Percentiles rank a stretch among this genome's conserved stretches.
Evolutionary conservation across 2,888 invertebrate genomes (phyloP).

Genomic region (Keiferia lycopersicella): DNA sequence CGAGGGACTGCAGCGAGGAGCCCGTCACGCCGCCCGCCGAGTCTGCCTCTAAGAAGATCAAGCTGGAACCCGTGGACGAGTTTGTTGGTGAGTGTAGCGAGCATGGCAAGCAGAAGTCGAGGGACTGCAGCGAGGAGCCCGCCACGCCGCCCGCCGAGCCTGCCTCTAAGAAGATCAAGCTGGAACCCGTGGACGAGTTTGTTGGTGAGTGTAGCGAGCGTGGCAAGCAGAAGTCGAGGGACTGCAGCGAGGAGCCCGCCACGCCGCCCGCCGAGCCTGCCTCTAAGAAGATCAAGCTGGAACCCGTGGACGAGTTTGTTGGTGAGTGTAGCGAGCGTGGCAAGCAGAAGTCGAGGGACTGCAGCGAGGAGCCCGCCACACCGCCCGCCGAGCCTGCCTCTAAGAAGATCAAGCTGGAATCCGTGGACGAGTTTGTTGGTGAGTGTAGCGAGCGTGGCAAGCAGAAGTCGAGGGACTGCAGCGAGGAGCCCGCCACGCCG

Average conservation of each 20-base stretch:
- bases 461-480: constrained; percentile 73
- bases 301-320: constrained; percentile 67
- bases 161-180: constrained; percentile 84
- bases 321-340: constrained; percentile 52
- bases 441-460: constrained; percentile 54
- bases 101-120: constrained; percentile 74
- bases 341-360: constrained; percentile 75
- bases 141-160: constrained; percentile 74
- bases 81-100: constrained; percentile 50
- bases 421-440: constrained; percentile 64
- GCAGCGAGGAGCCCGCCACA: constrained; percentile 64
- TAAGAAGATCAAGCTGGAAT: constrained; percentile 85
- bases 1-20: constrained; percentile 68
- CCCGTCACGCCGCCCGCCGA: constrained; percentile 69
- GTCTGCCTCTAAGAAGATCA: constrained; percentile 85
- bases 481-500: constrained; percentile 65
- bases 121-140: constrained; percentile 67
- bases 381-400: constrained; percentile 78
- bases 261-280: constrained; percentile 78
- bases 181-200: constrained; percentile 75
- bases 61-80: constrained; percentile 79
- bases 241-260: constrained; percentile 65
- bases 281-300: constrained; percentile 85
- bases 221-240: constrained; percentile 76
- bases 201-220: constrained; percentile 48